Evolutionary conservation across 2,113 vertebrate species (phyloP).

Genomic region (Myodes glareolus): DNA sequence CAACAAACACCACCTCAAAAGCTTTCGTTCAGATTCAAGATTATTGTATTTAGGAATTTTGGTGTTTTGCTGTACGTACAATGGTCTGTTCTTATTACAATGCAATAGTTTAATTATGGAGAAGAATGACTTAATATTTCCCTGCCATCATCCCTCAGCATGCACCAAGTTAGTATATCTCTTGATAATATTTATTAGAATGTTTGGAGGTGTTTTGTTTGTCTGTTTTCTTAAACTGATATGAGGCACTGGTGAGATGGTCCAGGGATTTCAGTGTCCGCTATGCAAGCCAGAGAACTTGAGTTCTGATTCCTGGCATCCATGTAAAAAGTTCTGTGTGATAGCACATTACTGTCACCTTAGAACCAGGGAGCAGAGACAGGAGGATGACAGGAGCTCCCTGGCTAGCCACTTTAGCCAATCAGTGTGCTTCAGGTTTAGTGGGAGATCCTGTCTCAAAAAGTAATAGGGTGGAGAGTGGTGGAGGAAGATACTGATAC

Average conservation of each 20-base stretch:
- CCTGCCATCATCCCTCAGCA: not conserved
- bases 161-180: not conserved
- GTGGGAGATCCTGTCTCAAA: not conserved
- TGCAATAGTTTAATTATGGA: not conserved
- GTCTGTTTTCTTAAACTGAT: not conserved
- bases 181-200: not conserved
- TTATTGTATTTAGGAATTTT: not conserved
- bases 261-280: not conserved
- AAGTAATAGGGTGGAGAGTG: not conserved
- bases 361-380: not conserved
- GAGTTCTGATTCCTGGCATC: not conserved
- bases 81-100: not conserved
- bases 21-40: too few species aligned
- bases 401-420: not conserved
- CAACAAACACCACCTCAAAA: too few species aligned
- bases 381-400: not conserved
- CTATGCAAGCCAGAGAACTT: too few species aligned
- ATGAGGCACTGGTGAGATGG: not conserved
- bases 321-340: not conserved
- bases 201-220: not conserved
- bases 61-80: not conserved
- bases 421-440: not conserved
- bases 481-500: not conserved
- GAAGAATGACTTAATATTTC: not conserved
- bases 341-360: too few species aligned